Conservation (phyloP, 2,888 invertebrate species). For the Eupsilia transversa region DNA sequence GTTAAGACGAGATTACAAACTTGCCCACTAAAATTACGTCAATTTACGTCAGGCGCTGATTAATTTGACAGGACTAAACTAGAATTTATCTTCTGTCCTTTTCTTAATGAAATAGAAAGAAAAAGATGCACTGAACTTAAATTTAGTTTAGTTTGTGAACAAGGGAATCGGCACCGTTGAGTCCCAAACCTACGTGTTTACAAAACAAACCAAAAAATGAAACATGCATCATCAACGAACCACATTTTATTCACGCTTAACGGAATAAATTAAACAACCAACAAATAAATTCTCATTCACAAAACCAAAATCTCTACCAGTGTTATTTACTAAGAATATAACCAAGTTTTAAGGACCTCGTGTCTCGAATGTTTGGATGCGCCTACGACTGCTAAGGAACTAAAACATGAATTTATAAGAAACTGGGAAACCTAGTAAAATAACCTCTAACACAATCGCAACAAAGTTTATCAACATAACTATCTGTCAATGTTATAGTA, state of each 20-base stretch:
- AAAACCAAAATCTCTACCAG: conserved; percentile 68
- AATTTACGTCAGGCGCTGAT: too few species aligned
- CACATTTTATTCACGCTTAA: conserved; percentile 81
- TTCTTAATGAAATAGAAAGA: too few species aligned
- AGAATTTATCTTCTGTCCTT: too few species aligned
- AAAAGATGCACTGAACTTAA: too few species aligned
- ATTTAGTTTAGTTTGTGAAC: too few species aligned
- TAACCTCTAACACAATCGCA: neutral
- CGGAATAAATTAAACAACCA: conserved; percentile 79
- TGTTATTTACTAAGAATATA: conserved; percentile 60
- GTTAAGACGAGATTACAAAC: too few species aligned
- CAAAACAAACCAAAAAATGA: conserved; percentile 62
- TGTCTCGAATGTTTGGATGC: conserved; percentile 27
- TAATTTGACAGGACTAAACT: too few species aligned
- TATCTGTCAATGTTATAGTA: neutral
- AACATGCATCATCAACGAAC: conserved; percentile 74
- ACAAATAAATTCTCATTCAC: conserved; percentile 71
- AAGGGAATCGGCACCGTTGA: too few species aligned
- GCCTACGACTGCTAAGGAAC: conserved; percentile 15
- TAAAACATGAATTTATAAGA: neutral
- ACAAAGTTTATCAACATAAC: conserved; percentile 8
- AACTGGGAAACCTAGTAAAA: neutral
- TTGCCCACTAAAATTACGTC: too few species aligned
- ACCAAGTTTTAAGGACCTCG: conserved; percentile 42
- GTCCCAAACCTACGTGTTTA: neutral